These are phyloP conservation scores for Megalurothrips usitatus DNA, from an alignment of 2,888 invertebrate species.

Conservation along the genomic window DNA sequence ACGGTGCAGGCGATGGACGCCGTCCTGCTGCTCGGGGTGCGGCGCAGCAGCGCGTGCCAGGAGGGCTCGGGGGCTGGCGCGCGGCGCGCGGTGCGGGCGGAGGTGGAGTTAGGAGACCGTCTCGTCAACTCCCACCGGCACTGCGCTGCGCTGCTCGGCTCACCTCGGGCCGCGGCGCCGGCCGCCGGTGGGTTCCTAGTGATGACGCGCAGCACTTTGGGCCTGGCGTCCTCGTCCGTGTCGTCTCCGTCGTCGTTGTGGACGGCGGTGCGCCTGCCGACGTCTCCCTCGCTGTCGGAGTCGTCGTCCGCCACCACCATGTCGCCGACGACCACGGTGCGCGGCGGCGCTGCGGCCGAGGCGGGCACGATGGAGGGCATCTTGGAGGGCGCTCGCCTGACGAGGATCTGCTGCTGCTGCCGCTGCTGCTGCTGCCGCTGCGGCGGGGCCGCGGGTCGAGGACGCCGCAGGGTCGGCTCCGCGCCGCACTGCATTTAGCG, in stretches of 20 bases:
- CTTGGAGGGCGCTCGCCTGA: too few species aligned
- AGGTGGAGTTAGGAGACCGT: not conserved
- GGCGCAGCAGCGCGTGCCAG: not conserved
- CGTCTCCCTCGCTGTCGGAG: not conserved
- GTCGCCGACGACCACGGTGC: not conserved
- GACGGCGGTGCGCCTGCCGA: not conserved
- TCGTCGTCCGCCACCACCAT: slow-evolving; percentile 17
- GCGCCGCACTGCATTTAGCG: too few species aligned
- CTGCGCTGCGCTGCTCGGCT: not conserved
- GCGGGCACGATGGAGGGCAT: not conserved
- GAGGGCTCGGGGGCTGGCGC: not conserved
- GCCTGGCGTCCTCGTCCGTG: not conserved
- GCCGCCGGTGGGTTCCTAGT: not conserved
- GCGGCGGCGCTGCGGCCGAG: not conserved
- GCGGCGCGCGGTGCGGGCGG: not conserved
- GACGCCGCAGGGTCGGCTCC: too few species aligned
- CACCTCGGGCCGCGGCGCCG: not conserved
- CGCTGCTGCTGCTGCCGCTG: too few species aligned
- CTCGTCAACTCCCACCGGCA: not conserved
- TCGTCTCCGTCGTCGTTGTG: not conserved
- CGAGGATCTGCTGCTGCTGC: too few species aligned
- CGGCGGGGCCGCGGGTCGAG: too few species aligned
- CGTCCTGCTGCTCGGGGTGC: slow-evolving; percentile 1
- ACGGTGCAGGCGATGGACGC: not conserved
- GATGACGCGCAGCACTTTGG: not conserved